Evolutionary conservation across 2,113 vertebrate genomes (phyloP).

Genomic region (Benitochromis conjunctus): DNA sequence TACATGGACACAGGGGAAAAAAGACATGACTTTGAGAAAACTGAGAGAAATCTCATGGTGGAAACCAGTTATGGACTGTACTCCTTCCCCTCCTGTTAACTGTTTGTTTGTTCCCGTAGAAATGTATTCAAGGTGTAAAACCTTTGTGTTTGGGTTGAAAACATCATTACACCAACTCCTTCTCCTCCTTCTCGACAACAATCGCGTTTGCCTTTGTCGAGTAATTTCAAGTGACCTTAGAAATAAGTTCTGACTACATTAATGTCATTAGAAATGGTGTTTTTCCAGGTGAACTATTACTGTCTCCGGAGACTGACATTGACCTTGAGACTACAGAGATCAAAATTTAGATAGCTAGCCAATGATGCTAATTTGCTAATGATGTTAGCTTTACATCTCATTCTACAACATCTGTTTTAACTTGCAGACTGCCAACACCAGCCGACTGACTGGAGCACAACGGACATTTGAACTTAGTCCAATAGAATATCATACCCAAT

Average conservation of each 20-base stretch:
- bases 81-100: no score
- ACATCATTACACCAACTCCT: background rate
- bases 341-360: background rate
- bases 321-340: background rate
- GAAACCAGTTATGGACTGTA: no score
- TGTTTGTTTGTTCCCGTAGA: no score
- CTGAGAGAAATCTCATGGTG: background rate
- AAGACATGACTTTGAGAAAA: background rate
- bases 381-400: background rate
- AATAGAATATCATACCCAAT: background rate
- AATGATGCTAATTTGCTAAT: background rate
- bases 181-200: background rate
- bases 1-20: background rate
- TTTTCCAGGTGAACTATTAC: background rate
- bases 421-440: background rate
- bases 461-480: background rate
- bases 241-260: no score
- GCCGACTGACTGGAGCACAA: background rate
- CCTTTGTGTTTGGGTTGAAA: background rate
- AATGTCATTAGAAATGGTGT: no score
- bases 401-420: background rate
- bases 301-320: background rate
- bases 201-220: rapidly evolving
- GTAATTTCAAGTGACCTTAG: background rate
- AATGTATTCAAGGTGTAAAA: rapidly evolving